Evolutionary conservation across 2,797 vertebrate species (phyloP), one percentile per base, ranked within the genome.

Genomic region (Hozukius guyotensis): DNA sequence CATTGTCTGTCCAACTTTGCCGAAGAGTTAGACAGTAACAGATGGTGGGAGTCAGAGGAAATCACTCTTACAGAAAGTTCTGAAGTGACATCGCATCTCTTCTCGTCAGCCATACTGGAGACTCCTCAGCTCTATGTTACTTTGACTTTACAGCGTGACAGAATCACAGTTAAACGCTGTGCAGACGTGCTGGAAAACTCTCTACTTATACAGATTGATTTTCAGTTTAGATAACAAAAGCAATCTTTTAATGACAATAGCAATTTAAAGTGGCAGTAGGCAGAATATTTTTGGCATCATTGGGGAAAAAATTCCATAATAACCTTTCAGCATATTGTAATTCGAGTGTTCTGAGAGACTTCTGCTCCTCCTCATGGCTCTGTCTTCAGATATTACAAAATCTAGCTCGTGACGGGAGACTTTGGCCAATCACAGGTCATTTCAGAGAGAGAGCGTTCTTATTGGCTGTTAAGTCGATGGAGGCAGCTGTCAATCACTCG

Each of bases 21-120:
- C 31, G 42, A 75, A 32, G 20, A 65, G 20, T 42, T 36, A 55
- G 61, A 68, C 62, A 68, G 52, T 12, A 74, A 24, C 81, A 78
- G 52, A 70, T 70, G 81, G 71, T 64, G 16, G 18, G 3, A 52
- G 22, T 65, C 65, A 25, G 31, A 70, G 6, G 20, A 55, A 6
- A 20, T 56, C 52, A 61, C 36, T 74, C 60, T 38, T 14, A 38
- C 29, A 42, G 42, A 46, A 38, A 66, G 59, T 59, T 62, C 22
- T 56, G 42, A 56, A 61, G 68, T n/a, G 32, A 36, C 27, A 29
- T 36, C 2, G 20, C 34, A 49, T 60, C 8, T 2, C 13, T 36
- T 65, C 38, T 16, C 38, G 6, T 70, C 73, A 60, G 38, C 4
- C 42, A 16, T 60, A 20, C 12, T 66, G 55, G 4, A 53, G 20